Percentiles rank a stretch among this genome's conserved stretches.
Evolutionary conservation across 92 coral and sea anemone genomes (phyloP).

Genomic region (Galaxea fascicularis): DNA sequence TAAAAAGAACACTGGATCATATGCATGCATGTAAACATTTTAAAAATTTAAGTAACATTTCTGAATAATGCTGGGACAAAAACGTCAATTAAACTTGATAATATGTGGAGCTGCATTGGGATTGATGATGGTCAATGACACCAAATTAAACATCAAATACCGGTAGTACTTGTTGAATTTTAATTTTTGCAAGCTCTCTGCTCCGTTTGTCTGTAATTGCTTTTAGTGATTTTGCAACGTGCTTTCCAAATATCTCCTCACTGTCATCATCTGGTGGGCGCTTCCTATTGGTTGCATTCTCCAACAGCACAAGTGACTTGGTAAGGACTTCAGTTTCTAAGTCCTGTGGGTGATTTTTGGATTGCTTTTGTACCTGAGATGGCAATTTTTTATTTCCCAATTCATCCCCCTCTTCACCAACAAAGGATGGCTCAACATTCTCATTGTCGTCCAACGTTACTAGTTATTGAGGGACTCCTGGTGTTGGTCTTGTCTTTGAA

Average conservation of each 20-base stretch:
- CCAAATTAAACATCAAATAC: slow-evolving; percentile 34
- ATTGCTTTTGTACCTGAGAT: background rate
- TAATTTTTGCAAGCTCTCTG: slow-evolving; percentile 27
- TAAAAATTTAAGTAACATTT: background rate
- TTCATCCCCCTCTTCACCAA: background rate
- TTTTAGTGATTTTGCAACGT: slow-evolving; percentile 15
- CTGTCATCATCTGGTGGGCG: slow-evolving; percentile 18
- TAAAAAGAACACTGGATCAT: background rate
- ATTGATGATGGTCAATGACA: slow-evolving; percentile 2
- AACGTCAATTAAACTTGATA: slow-evolving; percentile 1
- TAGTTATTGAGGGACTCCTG: slow-evolving; percentile 40
- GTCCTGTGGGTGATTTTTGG: slow-evolving; percentile 6
- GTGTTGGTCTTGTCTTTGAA: slow-evolving; percentile 58
- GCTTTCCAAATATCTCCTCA: slow-evolving; percentile 33
- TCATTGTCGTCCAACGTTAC: slow-evolving; percentile 4
- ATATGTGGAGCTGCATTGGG: slow-evolving; percentile 22
- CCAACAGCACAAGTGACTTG: slow-evolving; percentile 30
- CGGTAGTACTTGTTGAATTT: slow-evolving; percentile 31
- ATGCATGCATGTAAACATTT: background rate
- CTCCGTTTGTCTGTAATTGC: slow-evolving; percentile 15
- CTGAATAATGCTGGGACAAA: background rate
- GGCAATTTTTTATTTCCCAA: background rate
- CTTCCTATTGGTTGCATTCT: slow-evolving; percentile 23
- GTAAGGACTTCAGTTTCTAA: slow-evolving; percentile 24
- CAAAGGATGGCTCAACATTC: slow-evolving; percentile 9